phyloP scores from a whole-genome alignment of 2,797 vertebrate genomes.

The Aldrovandia affinis region DNA sequence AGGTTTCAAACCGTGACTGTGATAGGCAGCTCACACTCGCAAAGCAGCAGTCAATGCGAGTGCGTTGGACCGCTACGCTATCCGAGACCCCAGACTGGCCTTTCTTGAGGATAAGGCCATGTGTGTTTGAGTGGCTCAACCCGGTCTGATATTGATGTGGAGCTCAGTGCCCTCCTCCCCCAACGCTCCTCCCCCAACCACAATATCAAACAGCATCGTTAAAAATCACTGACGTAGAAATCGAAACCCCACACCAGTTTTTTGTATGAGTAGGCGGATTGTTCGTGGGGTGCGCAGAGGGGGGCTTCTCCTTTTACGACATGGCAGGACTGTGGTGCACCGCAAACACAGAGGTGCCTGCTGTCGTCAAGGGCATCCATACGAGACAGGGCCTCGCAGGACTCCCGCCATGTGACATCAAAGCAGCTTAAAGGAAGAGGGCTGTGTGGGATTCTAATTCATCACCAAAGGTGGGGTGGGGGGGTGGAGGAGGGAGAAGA shows the following conservation, averaged over 20 bases:
- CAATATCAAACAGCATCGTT: not conserved
- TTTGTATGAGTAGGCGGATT: not conserved
- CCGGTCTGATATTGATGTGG: too few species aligned
- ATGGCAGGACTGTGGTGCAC: not conserved
- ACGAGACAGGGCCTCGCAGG: not conserved
- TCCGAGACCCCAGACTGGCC: too few species aligned
- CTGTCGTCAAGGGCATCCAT: not conserved
- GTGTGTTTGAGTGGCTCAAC: too few species aligned
- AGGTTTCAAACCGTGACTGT: too few species aligned
- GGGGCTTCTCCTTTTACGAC: not conserved
- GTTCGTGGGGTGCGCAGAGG: not conserved
- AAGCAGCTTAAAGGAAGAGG: conserved; percentile 53
- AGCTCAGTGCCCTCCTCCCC: too few species aligned
- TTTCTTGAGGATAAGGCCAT: too few species aligned
- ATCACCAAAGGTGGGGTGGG: conserved; percentile 47
- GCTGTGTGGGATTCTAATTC: conserved; percentile 53
- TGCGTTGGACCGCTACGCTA: too few species aligned
- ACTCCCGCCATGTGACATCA: conserved; percentile 54
- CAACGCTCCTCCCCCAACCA: too few species aligned
- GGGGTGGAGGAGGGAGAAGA: conserved; percentile 42
- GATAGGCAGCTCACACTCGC: too few species aligned
- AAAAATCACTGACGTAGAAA: not conserved
- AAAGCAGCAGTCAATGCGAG: too few species aligned
- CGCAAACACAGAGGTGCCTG: not conserved
- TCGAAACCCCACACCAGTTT: not conserved